Conservation (phyloP, 2,113 vertebrate genomes). For the Spea bombifrons region DNA sequence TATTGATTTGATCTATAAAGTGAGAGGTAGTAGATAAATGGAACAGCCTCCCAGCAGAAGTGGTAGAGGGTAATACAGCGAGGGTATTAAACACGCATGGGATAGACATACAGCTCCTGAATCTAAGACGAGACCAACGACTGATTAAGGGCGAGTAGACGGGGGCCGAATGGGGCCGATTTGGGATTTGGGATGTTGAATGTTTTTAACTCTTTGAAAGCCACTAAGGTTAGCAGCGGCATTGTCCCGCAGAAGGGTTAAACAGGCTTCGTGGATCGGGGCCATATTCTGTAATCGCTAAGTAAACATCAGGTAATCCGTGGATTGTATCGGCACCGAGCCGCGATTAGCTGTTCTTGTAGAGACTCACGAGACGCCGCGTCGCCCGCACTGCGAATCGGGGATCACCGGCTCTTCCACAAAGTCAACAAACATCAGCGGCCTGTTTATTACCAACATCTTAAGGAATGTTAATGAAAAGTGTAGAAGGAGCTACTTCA, state of each 20-base stretch:
- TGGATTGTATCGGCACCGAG: conserved; percentile 6
- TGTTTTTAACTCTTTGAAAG: not conserved
- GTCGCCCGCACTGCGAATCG: not conserved
- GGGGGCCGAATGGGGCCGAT: too few species aligned
- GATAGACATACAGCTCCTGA: too few species aligned
- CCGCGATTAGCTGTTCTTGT: conserved; percentile 15
- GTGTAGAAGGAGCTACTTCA: not conserved
- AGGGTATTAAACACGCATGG: too few species aligned
- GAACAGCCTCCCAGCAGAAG: too few species aligned
- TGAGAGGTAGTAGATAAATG: too few species aligned
- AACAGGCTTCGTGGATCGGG: conserved; percentile 3
- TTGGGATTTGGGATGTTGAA: too few species aligned
- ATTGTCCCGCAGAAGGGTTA: conserved; percentile 6
- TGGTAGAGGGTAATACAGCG: too few species aligned
- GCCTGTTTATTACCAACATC: not conserved
- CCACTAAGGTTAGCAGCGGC: not conserved
- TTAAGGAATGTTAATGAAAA: not conserved
- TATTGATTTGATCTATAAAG: too few species aligned
- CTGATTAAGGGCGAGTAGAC: too few species aligned
- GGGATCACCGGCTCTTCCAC: not conserved
- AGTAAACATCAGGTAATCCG: conserved; percentile 30
- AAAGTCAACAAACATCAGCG: not conserved
- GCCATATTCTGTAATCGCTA: conserved; percentile 34
- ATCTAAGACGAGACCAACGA: too few species aligned
- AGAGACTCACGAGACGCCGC: conserved; percentile 18